Conservation (phyloP, 1,140 invertebrate species). For the Dendroctonus ponderosae region DNA sequence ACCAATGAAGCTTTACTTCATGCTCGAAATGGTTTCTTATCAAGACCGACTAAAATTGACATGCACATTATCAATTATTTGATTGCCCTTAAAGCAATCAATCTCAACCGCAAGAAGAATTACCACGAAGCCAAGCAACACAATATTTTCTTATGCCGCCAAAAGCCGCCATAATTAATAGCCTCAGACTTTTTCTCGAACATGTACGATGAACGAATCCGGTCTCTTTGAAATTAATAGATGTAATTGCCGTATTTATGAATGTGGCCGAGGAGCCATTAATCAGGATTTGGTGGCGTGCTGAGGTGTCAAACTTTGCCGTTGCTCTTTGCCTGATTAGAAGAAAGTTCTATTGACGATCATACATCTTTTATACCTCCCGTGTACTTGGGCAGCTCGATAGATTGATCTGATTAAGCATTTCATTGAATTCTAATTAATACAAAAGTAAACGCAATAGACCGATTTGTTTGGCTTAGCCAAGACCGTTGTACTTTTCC, state of each 20-base stretch:
- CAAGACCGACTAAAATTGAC: no score
- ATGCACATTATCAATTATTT: no score
- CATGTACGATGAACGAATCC: slow-evolving; percentile 9
- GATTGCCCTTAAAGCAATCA: no score
- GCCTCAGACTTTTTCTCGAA: slow-evolving; percentile 8
- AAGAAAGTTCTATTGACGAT: slow-evolving; percentile 13
- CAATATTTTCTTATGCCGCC: slow-evolving; percentile 7
- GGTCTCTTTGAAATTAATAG: slow-evolving; percentile 25
- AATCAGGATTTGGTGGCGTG: slow-evolving; percentile 27
- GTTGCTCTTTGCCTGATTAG: slow-evolving; percentile 14
- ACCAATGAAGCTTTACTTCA: no score
- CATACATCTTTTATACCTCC: slow-evolving; percentile 5
- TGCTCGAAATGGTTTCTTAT: no score
- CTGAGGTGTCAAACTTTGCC: slow-evolving; percentile 22
- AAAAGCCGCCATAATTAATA: slow-evolving; percentile 15
- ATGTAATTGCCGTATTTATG: slow-evolving; percentile 25
- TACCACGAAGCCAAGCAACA: background rate
- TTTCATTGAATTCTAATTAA: background rate
- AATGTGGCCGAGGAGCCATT: slow-evolving; percentile 15
- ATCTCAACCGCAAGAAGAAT: no score
- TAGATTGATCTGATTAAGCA: background rate
- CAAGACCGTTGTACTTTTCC: no score
- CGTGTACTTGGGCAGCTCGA: background rate
- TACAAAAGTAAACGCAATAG: no score
- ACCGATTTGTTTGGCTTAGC: no score